Evolutionary conservation across 2,888 invertebrate genomes (phyloP).

Genomic region (Drosophila ustulata): DNA sequence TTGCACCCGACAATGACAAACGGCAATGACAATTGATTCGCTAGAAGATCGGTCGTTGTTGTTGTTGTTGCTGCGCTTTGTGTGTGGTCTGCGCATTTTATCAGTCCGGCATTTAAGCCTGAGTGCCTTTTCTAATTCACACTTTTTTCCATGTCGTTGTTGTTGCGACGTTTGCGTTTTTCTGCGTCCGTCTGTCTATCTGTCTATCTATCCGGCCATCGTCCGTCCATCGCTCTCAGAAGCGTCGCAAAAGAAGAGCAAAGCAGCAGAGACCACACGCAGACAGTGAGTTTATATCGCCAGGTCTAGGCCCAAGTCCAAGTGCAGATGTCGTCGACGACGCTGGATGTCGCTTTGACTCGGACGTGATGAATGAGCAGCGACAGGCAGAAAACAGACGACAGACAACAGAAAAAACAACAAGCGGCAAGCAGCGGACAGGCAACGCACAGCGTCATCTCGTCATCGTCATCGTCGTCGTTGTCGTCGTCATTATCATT

Average conservation of each 20-base stretch:
- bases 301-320: conserved; percentile 36
- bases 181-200: conserved; percentile 50
- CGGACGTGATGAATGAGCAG: conserved; percentile 74
- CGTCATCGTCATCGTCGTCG: conserved; percentile 33
- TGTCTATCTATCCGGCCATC: neutral
- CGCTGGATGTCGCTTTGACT: conserved; percentile 25
- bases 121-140: conserved; percentile 79
- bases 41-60: conserved; percentile 41
- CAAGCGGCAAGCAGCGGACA: conserved; percentile 11
- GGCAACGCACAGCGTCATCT: conserved; percentile 29
- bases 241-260: conserved; percentile 21
- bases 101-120: conserved; percentile 72
- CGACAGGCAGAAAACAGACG: conserved; percentile 36
- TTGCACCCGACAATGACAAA: conserved; percentile 64
- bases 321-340: conserved; percentile 44
- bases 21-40: conserved; percentile 68
- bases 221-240: conserved; percentile 8
- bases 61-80: conserved; percentile 24
- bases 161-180: conserved; percentile 74
- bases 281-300: conserved; percentile 24
- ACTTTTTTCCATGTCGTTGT: conserved; percentile 57
- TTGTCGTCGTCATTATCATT: conserved; percentile 38
- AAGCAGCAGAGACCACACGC: conserved; percentile 50
- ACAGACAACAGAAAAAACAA: conserved; percentile 5
- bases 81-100: conserved; percentile 60